These are phyloP conservation scores for Baccha elongata DNA, from an alignment of 2,888 invertebrate species.

Conservation along the genomic window DNA sequence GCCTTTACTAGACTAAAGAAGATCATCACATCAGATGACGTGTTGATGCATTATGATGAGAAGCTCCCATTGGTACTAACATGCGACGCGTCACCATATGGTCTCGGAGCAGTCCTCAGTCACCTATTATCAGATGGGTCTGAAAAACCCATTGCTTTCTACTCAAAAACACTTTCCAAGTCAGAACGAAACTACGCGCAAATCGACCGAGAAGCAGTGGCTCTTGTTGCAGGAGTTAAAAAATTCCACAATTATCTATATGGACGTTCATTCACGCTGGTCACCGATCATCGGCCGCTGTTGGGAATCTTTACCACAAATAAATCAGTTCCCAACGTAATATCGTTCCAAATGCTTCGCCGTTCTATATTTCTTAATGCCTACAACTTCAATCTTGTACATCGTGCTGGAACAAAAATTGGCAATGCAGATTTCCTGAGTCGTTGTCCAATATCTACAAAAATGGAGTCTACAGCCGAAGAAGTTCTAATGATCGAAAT, in stretches of 20 bases:
- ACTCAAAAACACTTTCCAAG: constrained; percentile 1
- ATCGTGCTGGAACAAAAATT: constrained; percentile 24
- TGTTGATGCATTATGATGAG: too few relatives aligned
- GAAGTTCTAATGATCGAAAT: constrained; percentile 42
- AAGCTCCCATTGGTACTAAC: constrained; percentile 49
- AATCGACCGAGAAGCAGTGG: constrained; percentile 15
- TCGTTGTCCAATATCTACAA: constrained; percentile 26
- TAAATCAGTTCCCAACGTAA: constrained; percentile 21
- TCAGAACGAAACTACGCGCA: constrained; percentile 22
- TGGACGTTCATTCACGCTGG: too few relatives aligned
- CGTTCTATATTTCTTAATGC: too few relatives aligned
- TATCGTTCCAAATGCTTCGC: too few relatives aligned
- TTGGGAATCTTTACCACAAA: constrained; percentile 7
- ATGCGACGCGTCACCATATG: constrained; percentile 71
- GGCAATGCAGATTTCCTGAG: constrained; percentile 38
- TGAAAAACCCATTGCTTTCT: constrained; percentile 40
- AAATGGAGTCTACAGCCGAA: constrained; percentile 12
- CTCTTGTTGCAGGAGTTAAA: too few relatives aligned
- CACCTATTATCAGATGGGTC: constrained; percentile 46
- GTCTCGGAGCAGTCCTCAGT: constrained; percentile 57
- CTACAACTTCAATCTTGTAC: constrained; percentile 14
- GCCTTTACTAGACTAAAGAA: constrained; percentile 56
- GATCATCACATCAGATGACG: constrained; percentile 46
- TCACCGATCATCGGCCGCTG: constrained; percentile 29
- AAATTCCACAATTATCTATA: too few relatives aligned